Conservation (phyloP, 2,113 vertebrate species). For the Amphiprion ocellaris region DNA sequence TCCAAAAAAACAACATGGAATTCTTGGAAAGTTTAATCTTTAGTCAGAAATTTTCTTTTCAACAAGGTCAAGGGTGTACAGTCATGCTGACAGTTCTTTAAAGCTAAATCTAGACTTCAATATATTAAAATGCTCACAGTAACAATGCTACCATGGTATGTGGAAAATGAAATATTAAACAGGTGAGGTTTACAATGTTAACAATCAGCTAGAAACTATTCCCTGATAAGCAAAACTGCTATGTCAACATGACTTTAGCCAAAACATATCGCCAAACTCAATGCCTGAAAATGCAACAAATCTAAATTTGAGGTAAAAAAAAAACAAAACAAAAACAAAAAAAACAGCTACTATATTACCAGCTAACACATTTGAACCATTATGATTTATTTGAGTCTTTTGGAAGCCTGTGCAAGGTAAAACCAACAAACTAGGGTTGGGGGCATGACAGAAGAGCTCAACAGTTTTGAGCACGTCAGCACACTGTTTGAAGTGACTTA, state of each 20-base stretch:
- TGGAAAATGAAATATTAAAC: background rate
- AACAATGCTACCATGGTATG: background rate
- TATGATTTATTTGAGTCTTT: constrained; percentile 27
- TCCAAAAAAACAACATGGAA: background rate
- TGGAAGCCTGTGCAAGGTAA: constrained; percentile 12
- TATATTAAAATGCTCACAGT: too few relatives aligned
- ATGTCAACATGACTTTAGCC: too few relatives aligned
- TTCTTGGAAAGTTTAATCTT: background rate
- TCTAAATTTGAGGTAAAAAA: constrained; percentile 12
- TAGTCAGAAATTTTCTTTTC: background rate
- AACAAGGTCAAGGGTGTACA: background rate
- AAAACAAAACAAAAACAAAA: too few relatives aligned
- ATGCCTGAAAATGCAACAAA: background rate
- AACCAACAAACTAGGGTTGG: background rate
- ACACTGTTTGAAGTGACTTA: constrained; percentile 4
- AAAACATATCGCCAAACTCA: background rate
- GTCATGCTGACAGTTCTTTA: too few relatives aligned
- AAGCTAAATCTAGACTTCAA: too few relatives aligned
- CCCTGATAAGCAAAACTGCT: too few relatives aligned
- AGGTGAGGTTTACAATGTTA: too few relatives aligned
- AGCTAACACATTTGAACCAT: constrained; percentile 12
- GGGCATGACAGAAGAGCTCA: background rate
- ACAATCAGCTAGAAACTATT: too few relatives aligned
- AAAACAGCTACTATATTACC: background rate
- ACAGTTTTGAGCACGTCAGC: background rate